Conservation (phyloP, 2,888 invertebrate genomes). For the Eupithecia tripunctaria region DNA sequence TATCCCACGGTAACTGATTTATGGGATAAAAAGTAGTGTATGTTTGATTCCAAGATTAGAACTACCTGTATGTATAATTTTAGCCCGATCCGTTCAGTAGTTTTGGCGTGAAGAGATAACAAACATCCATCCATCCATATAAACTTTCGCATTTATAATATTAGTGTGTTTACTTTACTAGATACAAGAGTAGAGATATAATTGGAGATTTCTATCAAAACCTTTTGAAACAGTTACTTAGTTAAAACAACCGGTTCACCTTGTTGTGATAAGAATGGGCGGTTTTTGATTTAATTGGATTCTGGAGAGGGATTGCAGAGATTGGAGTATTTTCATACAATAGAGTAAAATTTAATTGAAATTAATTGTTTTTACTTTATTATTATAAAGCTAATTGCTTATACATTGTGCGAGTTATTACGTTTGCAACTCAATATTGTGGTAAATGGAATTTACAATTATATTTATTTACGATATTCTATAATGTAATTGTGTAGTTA, state of each 20-base stretch:
- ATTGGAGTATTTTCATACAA: background rate
- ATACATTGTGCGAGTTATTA: background rate
- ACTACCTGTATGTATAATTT: too few relatives aligned
- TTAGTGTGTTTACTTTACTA: too few relatives aligned
- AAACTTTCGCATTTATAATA: too few relatives aligned
- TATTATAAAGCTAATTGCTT: background rate
- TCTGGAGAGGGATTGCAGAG: background rate
- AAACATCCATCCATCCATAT: too few relatives aligned
- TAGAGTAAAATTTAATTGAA: background rate
- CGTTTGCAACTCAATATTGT: background rate
- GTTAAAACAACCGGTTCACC: background rate
- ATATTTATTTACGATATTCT: background rate
- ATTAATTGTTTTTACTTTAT: background rate
- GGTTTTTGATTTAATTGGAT: background rate
- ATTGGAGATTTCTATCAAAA: background rate
- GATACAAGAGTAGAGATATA: background rate
- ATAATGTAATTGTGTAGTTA: too few relatives aligned
- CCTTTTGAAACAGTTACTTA: background rate
- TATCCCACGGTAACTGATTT: too few relatives aligned
- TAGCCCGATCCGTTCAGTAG: too few relatives aligned
- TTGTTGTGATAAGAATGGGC: background rate
- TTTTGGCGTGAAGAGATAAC: too few relatives aligned
- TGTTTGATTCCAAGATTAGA: too few relatives aligned
- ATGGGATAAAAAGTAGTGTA: too few relatives aligned
- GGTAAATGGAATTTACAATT: background rate